Evolutionary conservation across 2,797 vertebrate genomes (phyloP).

Genomic region (Pterois miles): DNA sequence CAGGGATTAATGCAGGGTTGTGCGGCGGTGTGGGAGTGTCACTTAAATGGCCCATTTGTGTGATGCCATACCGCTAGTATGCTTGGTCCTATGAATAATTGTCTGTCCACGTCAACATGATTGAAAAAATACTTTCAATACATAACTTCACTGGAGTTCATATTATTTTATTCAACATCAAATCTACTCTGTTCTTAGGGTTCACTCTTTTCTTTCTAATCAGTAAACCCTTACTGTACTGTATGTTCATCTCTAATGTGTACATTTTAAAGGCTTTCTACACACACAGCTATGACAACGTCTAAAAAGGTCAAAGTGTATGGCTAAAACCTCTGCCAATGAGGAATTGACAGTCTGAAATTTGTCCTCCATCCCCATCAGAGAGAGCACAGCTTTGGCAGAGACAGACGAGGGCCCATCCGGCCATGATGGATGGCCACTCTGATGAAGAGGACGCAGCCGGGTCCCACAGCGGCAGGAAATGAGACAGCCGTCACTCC

Average conservation of each 20-base stretch:
- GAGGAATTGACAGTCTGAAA: conserved; percentile 21
- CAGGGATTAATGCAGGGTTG: too few species aligned
- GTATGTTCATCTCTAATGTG: neutral
- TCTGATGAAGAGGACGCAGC: conserved; percentile 43
- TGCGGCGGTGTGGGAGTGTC: too few species aligned
- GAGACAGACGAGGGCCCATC: conserved; percentile 31
- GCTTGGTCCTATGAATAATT: too few species aligned
- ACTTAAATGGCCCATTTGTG: too few species aligned
- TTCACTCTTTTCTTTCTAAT: neutral
- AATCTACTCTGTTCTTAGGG: neutral
- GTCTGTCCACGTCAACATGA: too few species aligned
- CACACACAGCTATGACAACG: neutral
- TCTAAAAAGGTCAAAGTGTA: conserved; percentile 1
- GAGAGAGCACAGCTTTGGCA: conserved; percentile 17
- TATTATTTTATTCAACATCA: neutral
- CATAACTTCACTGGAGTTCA: neutral
- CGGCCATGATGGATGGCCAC: conserved; percentile 38
- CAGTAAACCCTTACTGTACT: neutral
- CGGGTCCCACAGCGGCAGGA: conserved; percentile 24
- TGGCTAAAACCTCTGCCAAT: conserved; percentile 28
- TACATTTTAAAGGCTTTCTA: neutral
- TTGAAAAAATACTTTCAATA: too few species aligned
- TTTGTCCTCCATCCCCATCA: conserved; percentile 22
- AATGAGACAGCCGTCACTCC: conserved; percentile 53
- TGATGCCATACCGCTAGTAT: too few species aligned